These are phyloP conservation scores for Ophion slaviceki DNA, from an alignment of 2,888 invertebrate species.

Conservation along the genomic window DNA sequence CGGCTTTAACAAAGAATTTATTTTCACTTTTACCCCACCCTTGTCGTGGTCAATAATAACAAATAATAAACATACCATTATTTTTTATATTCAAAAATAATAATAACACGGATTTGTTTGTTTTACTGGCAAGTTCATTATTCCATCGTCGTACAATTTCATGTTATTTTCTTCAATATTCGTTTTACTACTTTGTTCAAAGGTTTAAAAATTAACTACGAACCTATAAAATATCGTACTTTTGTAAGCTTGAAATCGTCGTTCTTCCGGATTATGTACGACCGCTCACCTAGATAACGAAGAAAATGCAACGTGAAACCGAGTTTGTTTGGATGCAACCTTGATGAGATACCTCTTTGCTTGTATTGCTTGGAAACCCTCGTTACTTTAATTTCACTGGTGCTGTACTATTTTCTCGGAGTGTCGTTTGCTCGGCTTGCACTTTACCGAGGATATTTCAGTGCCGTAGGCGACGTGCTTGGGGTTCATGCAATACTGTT, in stretches of 20 bases:
- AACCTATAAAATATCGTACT: not conserved
- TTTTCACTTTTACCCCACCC: too few species aligned
- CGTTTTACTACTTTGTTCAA: not conserved
- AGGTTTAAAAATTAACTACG: not conserved
- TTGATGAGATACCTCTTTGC: not conserved
- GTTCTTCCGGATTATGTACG: conserved; percentile 14
- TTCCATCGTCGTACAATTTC: not conserved
- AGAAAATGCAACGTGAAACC: conserved; percentile 26
- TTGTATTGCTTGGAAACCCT: not conserved
- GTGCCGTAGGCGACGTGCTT: conserved; percentile 37
- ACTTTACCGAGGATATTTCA: conserved; percentile 36
- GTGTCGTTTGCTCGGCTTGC: conserved; percentile 39
- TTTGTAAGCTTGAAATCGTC: not conserved
- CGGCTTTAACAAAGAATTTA: too few species aligned
- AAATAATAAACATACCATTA: too few species aligned
- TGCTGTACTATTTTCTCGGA: conserved; percentile 38
- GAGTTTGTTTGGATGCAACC: conserved; percentile 32
- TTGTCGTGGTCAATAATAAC: too few species aligned
- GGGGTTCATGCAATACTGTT: conserved; percentile 12
- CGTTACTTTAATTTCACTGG: conserved; percentile 26
- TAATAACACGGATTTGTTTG: too few species aligned
- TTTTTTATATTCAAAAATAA: too few species aligned
- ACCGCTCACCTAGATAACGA: conserved; percentile 41
- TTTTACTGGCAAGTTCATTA: not conserved
- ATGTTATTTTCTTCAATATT: not conserved